Evolutionary conservation across 2,113 vertebrate genomes (phyloP).

Genomic region (Perccottus glenii): DNA sequence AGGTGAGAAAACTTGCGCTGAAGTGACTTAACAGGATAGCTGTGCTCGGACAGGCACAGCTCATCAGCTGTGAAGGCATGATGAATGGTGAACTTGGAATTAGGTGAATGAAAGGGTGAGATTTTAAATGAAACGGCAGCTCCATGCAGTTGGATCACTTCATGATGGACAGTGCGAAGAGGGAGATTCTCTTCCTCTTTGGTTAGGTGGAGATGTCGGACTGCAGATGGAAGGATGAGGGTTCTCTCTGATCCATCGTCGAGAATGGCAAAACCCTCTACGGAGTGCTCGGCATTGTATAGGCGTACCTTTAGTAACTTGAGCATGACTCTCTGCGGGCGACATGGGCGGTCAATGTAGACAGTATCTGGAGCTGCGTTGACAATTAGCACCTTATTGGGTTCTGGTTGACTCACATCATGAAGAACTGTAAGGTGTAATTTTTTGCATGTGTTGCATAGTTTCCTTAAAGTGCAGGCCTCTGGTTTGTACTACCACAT

Average conservation of each 20-base stretch:
- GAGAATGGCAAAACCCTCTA: background rate
- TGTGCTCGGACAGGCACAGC: background rate
- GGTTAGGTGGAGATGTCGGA: no score
- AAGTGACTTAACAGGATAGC: background rate
- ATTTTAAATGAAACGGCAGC: background rate
- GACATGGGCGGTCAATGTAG: background rate
- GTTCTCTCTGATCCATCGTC: no score
- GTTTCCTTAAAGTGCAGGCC: no score
- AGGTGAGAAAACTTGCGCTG: background rate
- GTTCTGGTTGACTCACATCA: no score
- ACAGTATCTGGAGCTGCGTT: no score
- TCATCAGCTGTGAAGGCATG: background rate
- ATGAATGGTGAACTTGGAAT: background rate
- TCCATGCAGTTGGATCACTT: background rate
- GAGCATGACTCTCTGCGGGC: background rate
- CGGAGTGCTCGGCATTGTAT: background rate
- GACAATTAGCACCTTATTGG: no score
- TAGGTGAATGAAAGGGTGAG: background rate
- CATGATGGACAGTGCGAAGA: no score
- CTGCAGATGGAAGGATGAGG: no score
- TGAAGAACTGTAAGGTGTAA: no score
- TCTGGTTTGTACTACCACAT: background rate
- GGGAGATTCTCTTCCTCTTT: no score
- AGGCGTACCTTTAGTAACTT: background rate
- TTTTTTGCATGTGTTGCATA: no score